Conservation (phyloP, 2,797 vertebrate species). For the Sparus aurata region DNA sequence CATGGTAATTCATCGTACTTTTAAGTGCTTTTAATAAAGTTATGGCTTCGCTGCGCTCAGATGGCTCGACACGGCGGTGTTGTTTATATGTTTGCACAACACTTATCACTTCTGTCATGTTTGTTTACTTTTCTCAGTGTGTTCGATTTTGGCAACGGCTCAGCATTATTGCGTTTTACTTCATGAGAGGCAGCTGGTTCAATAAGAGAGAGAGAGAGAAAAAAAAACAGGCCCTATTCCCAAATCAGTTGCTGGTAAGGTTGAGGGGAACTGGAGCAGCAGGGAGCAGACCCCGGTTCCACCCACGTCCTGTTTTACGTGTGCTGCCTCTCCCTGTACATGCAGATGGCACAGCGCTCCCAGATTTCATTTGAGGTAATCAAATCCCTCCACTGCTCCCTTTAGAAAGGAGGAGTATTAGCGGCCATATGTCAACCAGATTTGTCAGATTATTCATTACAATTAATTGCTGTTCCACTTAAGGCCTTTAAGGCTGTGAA, state of each 20-base stretch:
- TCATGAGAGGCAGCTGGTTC: conserved; percentile 97
- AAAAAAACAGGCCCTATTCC: conserved; percentile 85
- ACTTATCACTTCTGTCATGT: conserved; percentile 88
- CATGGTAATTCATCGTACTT: conserved; percentile 63
- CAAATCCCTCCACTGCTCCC: conserved; percentile 99
- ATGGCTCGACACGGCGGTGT: conserved; percentile 75
- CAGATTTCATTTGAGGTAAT: conserved; percentile 99
- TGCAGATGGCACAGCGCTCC: conserved; percentile 98
- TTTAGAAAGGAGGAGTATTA: conserved; percentile 99
- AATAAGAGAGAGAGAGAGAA: conserved; percentile 82
- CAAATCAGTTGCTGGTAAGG: conserved; percentile 88
- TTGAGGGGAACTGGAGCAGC: conserved; percentile 88
- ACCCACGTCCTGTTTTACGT: conserved; percentile 93
- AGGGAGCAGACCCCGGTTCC: conserved; percentile 90
- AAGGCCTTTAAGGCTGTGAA: conserved; percentile 99
- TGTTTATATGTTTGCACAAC: conserved; percentile 89
- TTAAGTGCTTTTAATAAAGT: conserved; percentile 84
- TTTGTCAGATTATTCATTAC: conserved; percentile 99
- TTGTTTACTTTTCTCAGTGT: conserved; percentile 84
- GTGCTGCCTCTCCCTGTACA: conserved; percentile 91
- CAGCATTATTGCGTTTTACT: conserved; percentile 89
- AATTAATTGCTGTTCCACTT: conserved; percentile 99
- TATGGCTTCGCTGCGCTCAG: conserved; percentile 78
- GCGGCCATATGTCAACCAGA: conserved; percentile 99
- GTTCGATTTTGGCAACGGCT: conserved; percentile 85